Evolutionary conservation across 2,888 invertebrate species (phyloP).

Genomic region (Plebejus melissa): DNA sequence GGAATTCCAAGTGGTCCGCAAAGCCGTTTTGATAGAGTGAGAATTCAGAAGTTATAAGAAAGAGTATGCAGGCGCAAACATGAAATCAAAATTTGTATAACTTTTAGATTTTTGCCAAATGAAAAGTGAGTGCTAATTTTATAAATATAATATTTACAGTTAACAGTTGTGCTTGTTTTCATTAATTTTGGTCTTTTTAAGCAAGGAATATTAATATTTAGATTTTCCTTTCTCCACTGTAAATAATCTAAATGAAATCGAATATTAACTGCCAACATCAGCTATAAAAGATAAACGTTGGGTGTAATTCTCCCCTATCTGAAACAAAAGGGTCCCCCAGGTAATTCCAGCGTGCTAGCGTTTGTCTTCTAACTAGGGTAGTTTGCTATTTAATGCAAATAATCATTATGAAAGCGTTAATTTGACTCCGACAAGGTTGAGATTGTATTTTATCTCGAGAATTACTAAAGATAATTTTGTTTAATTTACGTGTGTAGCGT

Average conservation of each 20-base stretch:
- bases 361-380: neutral
- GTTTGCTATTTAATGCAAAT: neutral
- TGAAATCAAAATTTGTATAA: too few relatives aligned
- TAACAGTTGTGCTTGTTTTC: too few relatives aligned
- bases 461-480: too few relatives aligned
- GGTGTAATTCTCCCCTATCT: conserved; percentile 1
- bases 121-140: too few relatives aligned
- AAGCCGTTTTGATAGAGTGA: too few relatives aligned
- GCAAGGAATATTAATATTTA: too few relatives aligned
- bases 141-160: too few relatives aligned
- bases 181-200: too few relatives aligned
- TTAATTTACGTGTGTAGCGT: neutral
- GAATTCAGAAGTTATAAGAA: too few relatives aligned
- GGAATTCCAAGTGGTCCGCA: too few relatives aligned
- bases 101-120: too few relatives aligned
- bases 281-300: neutral
- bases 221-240: neutral
- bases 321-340: conserved; percentile 7
- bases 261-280: conserved; percentile 1
- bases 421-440: neutral
- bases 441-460: neutral
- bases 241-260: conserved; percentile 6
- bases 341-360: neutral
- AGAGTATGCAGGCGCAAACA: too few relatives aligned
- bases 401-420: neutral